phyloP scores from a whole-genome alignment of 2,113 vertebrate genomes.

The Myanophis thanlyinensis region DNA sequence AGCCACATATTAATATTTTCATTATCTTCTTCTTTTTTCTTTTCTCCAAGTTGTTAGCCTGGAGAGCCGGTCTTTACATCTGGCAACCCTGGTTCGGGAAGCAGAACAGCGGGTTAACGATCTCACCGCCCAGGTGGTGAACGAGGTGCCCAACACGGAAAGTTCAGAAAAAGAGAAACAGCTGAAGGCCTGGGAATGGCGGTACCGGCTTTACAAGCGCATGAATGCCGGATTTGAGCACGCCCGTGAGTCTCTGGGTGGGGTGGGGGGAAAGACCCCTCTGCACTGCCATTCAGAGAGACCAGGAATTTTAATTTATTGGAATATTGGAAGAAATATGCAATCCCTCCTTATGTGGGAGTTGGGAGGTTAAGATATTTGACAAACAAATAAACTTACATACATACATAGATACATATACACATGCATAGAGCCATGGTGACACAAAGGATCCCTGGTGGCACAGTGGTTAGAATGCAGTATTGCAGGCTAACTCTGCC shows the following conservation, averaged over 20 bases:
- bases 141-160: constrained; percentile 73
- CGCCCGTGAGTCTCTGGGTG: constrained; percentile 77
- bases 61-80: constrained; percentile 82
- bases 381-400: too few species aligned
- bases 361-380: too few species aligned
- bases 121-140: constrained; percentile 77
- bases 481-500: too few species aligned
- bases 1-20: background rate
- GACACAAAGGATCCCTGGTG: too few species aligned
- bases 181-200: constrained; percentile 90
- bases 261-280: accelerated
- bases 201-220: constrained; percentile 85
- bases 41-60: constrained; percentile 77
- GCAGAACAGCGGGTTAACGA: constrained; percentile 84
- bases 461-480: too few species aligned
- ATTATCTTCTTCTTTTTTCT: accelerated
- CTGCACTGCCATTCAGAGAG: accelerated
- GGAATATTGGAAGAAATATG: background rate
- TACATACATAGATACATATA: too few species aligned
- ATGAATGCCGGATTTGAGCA: constrained; percentile 91
- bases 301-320: background rate
- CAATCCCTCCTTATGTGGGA: background rate
- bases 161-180: constrained; percentile 81
- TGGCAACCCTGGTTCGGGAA: constrained; percentile 83
- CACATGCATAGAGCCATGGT: too few species aligned